These are phyloP conservation scores for Drosophila sp. DNA, from an alignment of 1,140 invertebrate species.

Conservation along the genomic window DNA sequence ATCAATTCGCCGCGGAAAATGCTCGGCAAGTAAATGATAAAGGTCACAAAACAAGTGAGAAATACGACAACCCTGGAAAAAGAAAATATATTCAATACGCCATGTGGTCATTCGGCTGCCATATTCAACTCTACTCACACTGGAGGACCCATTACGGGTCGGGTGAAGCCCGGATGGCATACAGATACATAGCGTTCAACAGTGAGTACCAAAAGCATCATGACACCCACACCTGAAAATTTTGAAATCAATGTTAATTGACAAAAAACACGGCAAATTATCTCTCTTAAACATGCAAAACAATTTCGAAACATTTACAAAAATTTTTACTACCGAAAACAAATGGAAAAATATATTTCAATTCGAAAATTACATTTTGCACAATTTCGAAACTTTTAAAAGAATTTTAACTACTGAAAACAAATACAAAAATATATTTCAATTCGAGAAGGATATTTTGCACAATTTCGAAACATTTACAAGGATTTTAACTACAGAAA, in stretches of 20 bases:
- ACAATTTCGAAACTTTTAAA: too few relatives aligned
- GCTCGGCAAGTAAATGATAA: conserved; percentile 87
- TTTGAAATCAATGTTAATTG: background rate
- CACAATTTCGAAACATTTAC: too few relatives aligned
- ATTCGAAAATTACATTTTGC: too few relatives aligned
- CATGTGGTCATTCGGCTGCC: too few relatives aligned
- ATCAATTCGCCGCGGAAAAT: conserved; percentile 86
- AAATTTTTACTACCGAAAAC: too few relatives aligned
- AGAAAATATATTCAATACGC: background rate
- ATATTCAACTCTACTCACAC: conserved; percentile 67
- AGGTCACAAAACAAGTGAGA: conserved; percentile 86
- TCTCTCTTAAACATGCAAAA: background rate
- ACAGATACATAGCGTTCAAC: conserved; percentile 92
- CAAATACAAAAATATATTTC: too few relatives aligned
- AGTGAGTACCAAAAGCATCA: conserved; percentile 91
- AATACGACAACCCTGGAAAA: conserved; percentile 84
- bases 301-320: background rate
- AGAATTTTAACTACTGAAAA: too few relatives aligned
- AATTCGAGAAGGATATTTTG: too few relatives aligned
- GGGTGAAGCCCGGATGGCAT: conserved; percentile 88
- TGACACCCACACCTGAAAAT: conserved; percentile 87
- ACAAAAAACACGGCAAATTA: background rate
- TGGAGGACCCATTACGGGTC: conserved; percentile 86
- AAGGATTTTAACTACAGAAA: too few relatives aligned
- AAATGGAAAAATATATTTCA: too few relatives aligned